Percentiles rank a stretch among this genome's conserved stretches.
Conservation (phyloP, 1,140 invertebrate genomes). For the Teleopsis dalmanni region DNA sequence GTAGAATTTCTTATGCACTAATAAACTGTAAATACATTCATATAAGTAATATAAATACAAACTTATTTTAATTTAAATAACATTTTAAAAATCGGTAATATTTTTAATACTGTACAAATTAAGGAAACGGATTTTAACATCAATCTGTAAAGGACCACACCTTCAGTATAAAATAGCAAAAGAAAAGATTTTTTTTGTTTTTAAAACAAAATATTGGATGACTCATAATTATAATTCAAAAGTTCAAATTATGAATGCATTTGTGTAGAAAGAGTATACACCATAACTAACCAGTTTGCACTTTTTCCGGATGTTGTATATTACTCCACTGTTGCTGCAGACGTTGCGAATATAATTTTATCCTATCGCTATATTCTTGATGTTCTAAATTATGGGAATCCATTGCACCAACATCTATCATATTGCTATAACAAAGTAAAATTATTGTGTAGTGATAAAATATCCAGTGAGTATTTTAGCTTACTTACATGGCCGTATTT, state of each 20-base stretch:
- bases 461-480: too few species aligned
- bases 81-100: too few species aligned
- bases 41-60: too few species aligned
- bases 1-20: not conserved
- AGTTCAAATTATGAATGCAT: not conserved
- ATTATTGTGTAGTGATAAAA: too few species aligned
- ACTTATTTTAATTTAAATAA: too few species aligned
- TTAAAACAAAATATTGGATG: not conserved
- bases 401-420: conserved; percentile 74
- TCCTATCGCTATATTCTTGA: conserved; percentile 70
- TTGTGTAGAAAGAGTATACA: conserved; percentile 3
- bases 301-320: conserved; percentile 27
- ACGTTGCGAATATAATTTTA: conserved; percentile 59
- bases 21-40: not conserved
- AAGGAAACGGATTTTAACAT: too few species aligned
- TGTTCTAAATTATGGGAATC: conserved; percentile 69
- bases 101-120: too few species aligned
- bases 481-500: conserved; percentile 78
- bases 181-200: not conserved
- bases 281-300: conserved; percentile 21
- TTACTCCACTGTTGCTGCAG: conserved; percentile 49
- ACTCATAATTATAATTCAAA: not conserved
- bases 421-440: conserved; percentile 58
- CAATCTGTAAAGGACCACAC: too few species aligned
- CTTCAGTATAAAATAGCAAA: not conserved